Percentiles rank a stretch among this genome's conserved stretches.
Conservation (phyloP, 2,797 vertebrate species). For the Lithobates pipiens region DNA sequence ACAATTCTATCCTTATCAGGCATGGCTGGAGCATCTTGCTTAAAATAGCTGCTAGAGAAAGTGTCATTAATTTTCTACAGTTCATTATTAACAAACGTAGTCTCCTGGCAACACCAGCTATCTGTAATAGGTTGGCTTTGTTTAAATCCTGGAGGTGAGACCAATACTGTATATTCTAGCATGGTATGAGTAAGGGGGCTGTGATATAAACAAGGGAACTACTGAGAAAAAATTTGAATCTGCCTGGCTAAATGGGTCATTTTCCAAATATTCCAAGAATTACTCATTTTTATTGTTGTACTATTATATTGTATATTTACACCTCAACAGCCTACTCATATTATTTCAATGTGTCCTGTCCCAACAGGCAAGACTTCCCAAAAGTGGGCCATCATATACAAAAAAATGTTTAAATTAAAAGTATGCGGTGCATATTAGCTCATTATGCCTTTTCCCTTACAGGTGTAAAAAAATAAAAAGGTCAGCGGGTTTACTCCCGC, state of each 20-base stretch:
- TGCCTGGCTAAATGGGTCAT: background rate
- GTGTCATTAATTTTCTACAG: constrained; percentile 73
- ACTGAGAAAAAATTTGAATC: background rate
- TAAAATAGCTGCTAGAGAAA: constrained; percentile 49
- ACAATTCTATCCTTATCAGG: background rate
- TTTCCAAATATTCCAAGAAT: background rate
- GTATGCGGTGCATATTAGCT: too few relatives aligned
- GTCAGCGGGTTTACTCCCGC: too few relatives aligned
- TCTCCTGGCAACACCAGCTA: constrained; percentile 71
- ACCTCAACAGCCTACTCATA: background rate
- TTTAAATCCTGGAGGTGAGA: background rate
- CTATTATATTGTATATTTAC: background rate
- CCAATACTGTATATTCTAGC: background rate
- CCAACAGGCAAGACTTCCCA: too few relatives aligned
- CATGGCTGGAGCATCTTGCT: background rate
- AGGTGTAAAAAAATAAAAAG: too few relatives aligned
- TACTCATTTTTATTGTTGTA: background rate
- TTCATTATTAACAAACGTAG: constrained; percentile 73
- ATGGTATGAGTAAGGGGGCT: background rate
- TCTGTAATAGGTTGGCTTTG: constrained; percentile 35
- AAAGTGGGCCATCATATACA: background rate
- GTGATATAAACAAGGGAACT: background rate
- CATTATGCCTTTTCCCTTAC: too few relatives aligned
- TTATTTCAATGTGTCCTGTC: background rate
- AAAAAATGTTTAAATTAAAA: background rate